phyloP scores from a whole-genome alignment of 30 jellyfish, hydroid and myxozoan genomes.

The Rhopilema esculentum region DNA sequence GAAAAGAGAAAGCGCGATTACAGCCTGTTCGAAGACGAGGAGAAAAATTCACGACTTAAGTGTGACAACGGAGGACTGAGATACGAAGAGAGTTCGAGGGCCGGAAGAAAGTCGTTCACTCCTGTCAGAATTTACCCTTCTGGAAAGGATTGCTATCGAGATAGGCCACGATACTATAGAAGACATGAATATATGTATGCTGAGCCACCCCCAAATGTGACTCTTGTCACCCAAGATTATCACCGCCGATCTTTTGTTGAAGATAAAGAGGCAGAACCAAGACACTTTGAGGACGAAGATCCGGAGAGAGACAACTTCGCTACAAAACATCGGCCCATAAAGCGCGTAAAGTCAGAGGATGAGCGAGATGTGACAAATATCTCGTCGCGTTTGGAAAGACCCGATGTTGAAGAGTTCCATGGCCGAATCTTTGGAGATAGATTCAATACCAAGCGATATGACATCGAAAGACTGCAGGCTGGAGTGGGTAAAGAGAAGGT shows the following conservation, averaged over 20 bases:
- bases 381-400: constrained; percentile 5
- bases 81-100: constrained; percentile 42
- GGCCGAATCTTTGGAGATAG: neutral
- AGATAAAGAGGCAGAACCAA: constrained; percentile 10
- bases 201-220: constrained; percentile 70
- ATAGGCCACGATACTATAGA: constrained; percentile 23
- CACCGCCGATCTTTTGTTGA: constrained; percentile 26
- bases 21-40: constrained; percentile 25
- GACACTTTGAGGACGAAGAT: constrained; percentile 25
- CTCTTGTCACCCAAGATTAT: constrained; percentile 39
- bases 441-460: constrained; percentile 6
- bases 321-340: constrained; percentile 19
- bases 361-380: neutral
- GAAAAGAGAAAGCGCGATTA: constrained; percentile 5
- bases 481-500: constrained; percentile 20
- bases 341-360: constrained; percentile 4
- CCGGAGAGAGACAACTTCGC: constrained; percentile 18
- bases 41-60: constrained; percentile 13
- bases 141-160: constrained; percentile 33
- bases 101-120: constrained; percentile 59
- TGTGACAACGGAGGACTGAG: constrained; percentile 4
- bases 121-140: constrained; percentile 60
- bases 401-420: constrained; percentile 25
- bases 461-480: constrained; percentile 5
- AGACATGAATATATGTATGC: constrained; percentile 24